Evolutionary conservation across 2,888 invertebrate species (phyloP), one percentile per base, ranked within the genome.

Genomic region (Limnephilus auricula): DNA sequence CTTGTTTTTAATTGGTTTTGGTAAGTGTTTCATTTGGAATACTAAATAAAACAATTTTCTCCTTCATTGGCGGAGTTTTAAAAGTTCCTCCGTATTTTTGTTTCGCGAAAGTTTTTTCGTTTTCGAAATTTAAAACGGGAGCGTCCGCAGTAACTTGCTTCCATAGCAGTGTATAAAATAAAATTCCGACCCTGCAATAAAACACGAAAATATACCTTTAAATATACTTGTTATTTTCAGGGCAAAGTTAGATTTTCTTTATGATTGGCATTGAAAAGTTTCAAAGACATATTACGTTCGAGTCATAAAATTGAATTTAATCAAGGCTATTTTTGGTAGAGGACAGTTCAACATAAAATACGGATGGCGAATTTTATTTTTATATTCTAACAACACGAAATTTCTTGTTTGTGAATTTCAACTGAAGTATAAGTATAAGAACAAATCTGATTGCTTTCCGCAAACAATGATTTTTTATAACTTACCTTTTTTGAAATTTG

Each of bases 1-100:
- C 89, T 89, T 89, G 89, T 89, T 89, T 87, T 89, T 89, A 89
- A 89, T 89, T 89, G 89, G 89, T 89, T 89, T 89, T 80, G 89
- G 89, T 80, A 87, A 87, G 79, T 89, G 89, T 89, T 89, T 89
- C 89, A 89, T 89, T 89, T 80, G 40, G 80, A 89, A 89, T 79
- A 89, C 89, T 80, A 89, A 89, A 89, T 89, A 89, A 89, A 89
- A 80, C 80, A 80, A 89, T 89, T 89, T 89, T 89, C 40, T 80
- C 40, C 80, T 80, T 37, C 79, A 79, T 37, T 89, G 89, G 79
- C 18, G 30, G 31, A 65, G 78, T 78, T 34, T 87, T 87, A n/a
- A 87, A 87, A 87, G 32, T 87, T 87, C 32, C 30, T 34, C 84
- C 25, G 65, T 87, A 34, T 34, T 87, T 87, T 65, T 78, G 87